Evolutionary conservation across 2,797 vertebrate genomes (phyloP).

Genomic region (Danio kyathit): DNA sequence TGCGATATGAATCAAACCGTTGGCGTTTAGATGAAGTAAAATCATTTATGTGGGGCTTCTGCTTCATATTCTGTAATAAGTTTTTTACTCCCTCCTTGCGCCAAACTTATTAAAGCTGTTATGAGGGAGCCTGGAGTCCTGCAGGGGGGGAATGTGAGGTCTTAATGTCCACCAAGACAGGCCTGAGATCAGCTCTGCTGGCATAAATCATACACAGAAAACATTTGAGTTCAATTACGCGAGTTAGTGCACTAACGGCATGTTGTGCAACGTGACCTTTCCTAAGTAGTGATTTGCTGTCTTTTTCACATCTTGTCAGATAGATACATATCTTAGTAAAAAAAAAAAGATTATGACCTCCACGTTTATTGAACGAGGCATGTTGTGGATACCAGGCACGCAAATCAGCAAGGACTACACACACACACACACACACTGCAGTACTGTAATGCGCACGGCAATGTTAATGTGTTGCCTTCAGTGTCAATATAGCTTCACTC

Average conservation of each 20-base stretch:
- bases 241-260: background rate
- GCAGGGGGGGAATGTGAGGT: slow-evolving; percentile 16
- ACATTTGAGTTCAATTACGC: background rate
- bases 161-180: slow-evolving; percentile 30
- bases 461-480: slow-evolving; percentile 71
- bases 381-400: slow-evolving; percentile 14
- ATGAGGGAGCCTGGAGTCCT: slow-evolving; percentile 35
- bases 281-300: background rate
- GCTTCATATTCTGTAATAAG: slow-evolving; percentile 50
- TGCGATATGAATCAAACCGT: slow-evolving; percentile 49
- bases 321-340: background rate
- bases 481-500: slow-evolving; percentile 68
- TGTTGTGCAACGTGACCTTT: slow-evolving; percentile 28
- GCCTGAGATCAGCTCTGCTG: slow-evolving; percentile 5
- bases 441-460: slow-evolving; percentile 70
- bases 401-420: slow-evolving; percentile 23
- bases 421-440: slow-evolving; percentile 64
- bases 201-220: background rate
- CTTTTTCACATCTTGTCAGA: background rate
- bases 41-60: slow-evolving; percentile 51
- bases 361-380: slow-evolving; percentile 26
- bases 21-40: slow-evolving; percentile 57
- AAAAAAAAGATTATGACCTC: slow-evolving; percentile 4
- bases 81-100: slow-evolving; percentile 42
- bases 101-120: slow-evolving; percentile 46